These are phyloP conservation scores for Formica aserva DNA, from an alignment of 2,888 invertebrate species.

Conservation along the genomic window DNA sequence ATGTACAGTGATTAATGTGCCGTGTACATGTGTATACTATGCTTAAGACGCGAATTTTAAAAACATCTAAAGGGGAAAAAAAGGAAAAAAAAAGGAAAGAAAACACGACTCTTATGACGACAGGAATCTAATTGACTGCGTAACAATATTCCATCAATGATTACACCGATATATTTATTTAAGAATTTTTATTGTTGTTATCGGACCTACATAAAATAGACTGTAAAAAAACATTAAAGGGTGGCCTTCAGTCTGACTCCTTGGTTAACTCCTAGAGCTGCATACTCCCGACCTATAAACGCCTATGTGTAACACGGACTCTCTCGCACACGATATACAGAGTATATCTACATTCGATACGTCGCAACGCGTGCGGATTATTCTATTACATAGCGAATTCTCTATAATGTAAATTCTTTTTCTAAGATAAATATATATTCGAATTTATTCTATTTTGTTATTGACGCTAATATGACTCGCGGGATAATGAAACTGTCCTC, in stretches of 20 bases:
- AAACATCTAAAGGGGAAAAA: conserved; percentile 64
- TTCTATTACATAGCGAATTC: conserved; percentile 69
- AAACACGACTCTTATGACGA: conserved; percentile 51
- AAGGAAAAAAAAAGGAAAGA: conserved; percentile 55
- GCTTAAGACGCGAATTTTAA: conserved; percentile 76
- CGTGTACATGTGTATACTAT: conserved; percentile 83
- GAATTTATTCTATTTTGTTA: conserved; percentile 80
- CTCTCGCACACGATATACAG: conserved; percentile 50
- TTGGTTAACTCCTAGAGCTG: conserved; percentile 83
- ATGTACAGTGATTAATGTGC: conserved; percentile 76
- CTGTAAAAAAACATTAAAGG: conserved; percentile 84
- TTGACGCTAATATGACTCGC: conserved; percentile 65
- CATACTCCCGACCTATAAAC: conserved; percentile 77
- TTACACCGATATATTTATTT: conserved; percentile 84
- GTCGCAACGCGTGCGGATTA: conserved; percentile 57
- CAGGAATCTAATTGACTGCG: conserved; percentile 80
- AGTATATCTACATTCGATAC: conserved; percentile 65
- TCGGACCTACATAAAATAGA: conserved; percentile 84
- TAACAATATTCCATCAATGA: conserved; percentile 84
- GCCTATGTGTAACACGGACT: conserved; percentile 61
- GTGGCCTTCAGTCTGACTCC: conserved; percentile 85
- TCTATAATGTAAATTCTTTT: conserved; percentile 79
- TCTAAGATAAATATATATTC: conserved; percentile 77
- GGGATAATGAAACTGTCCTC: conserved; percentile 59
- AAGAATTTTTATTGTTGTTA: conserved; percentile 85